Evolutionary conservation across 2,113 vertebrate genomes (phyloP).

Genomic region (Urocitellus parryii): DNA sequence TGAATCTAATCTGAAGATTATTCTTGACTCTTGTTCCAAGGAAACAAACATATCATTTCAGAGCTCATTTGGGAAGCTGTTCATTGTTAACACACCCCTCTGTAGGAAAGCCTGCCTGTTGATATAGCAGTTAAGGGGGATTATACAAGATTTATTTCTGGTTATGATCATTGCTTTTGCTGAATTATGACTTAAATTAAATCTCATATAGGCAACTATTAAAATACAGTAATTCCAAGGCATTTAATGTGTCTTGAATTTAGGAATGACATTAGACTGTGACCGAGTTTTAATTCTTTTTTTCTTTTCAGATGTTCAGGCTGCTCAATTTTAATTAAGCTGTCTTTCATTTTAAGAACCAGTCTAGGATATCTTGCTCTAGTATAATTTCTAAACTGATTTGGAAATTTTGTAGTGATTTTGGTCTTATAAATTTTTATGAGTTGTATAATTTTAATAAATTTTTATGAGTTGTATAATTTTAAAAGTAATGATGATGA

Average conservation of each 20-base stretch:
- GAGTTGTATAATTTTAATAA: not conserved
- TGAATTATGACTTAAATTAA: constrained; percentile 22
- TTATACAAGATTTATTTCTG: not conserved
- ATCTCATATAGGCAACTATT: not conserved
- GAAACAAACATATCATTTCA: not conserved
- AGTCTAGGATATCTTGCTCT: not conserved
- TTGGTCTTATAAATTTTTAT: constrained; percentile 23
- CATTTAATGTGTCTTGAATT: constrained; percentile 33
- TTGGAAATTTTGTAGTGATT: not conserved
- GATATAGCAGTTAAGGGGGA: not conserved
- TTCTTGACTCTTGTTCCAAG: not conserved
- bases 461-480: constrained; percentile 13
- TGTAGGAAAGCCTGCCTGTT: not conserved
- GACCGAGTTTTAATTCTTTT: not conserved
- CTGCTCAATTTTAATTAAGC: constrained; percentile 40
- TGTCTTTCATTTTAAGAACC: constrained; percentile 18
- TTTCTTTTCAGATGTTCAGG: not conserved
- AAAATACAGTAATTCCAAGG: not conserved
- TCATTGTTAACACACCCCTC: not conserved
- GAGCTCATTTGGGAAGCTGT: not conserved
- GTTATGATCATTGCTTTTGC: not conserved
- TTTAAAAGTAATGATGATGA: not conserved
- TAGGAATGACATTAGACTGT: not conserved
- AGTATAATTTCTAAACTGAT: constrained; percentile 7
- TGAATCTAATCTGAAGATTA: not conserved